Base-by-base conservation (phyloP, 2,797 vertebrate genomes). In the Pogonophryne albipinna region DNA sequence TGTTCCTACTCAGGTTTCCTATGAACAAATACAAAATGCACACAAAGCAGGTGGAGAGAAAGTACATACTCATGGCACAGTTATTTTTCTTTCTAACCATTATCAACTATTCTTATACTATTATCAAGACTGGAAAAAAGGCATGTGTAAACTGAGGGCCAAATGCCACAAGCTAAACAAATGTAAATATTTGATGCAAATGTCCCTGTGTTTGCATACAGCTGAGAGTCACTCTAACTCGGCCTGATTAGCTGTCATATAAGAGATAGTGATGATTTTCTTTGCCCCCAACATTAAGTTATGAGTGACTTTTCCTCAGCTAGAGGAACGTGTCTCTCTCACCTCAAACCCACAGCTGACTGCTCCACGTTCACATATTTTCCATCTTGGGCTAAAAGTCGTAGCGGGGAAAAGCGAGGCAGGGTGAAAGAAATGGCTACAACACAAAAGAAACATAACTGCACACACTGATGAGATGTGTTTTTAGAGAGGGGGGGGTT, bases 291-390 rank as follows among this genome's bases (percentile, higher is more conserved):
- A 10, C n/a, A 0, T 34, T 16, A 0, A 59, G 7, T 45, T 0
- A 0, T 0, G 0, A 14, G 45, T 10, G 19, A 20, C 20, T 63
- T 66, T 66, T 60, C 50, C n/a, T 52, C 46, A 7, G 17, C 14
- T 23, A 5, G 27, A 55, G 44, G 58, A 60, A 42, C 20, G 8
- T 4, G 50, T 46, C 19, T 76, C 19, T 68, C 34, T 20, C 58
- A 56, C 57, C 5, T 71, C 50, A 20, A 60, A 73, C 38, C 38
- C 63, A 23, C 82, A 66, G 49, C 51, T 51, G 57, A 16, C 41
- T 70, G 69, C 65, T 70, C 66, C 60, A 59, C 58, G 52, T 82
- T 90, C 80, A 80, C 84, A 87, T 75, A 0, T 84, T 59, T 41
- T 41, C 57, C 20, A 12, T 49, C 57, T 57, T 9, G 41, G 47